phyloP scores from a whole-genome alignment of 1,140 invertebrate species.

The Dendrolimus kikuchii region DNA sequence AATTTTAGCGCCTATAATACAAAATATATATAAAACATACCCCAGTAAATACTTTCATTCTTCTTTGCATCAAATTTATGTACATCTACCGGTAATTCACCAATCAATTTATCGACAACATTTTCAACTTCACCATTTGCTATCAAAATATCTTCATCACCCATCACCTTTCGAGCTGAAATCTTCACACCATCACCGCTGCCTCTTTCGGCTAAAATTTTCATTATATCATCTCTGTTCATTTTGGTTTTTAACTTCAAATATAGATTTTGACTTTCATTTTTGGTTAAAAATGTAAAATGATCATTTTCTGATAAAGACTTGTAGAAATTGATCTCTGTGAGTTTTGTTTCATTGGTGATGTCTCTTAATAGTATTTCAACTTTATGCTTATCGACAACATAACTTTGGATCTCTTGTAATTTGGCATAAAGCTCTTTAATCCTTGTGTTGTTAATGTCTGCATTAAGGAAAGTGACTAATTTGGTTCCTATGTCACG shows the following conservation, averaged over 20 bases:
- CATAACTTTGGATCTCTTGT: constrained; percentile 34
- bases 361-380: constrained; percentile 32
- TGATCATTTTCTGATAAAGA: constrained; percentile 39
- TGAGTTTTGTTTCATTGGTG: constrained; percentile 28
- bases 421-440: constrained; percentile 42
- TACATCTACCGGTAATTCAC: constrained; percentile 30
- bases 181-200: constrained; percentile 21
- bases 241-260: constrained; percentile 52
- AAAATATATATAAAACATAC: constrained; percentile 18
- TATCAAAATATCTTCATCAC: constrained; percentile 11
- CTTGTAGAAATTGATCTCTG: constrained; percentile 45
- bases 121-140: constrained; percentile 23
- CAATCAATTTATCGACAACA: constrained; percentile 42
- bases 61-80: constrained; percentile 31
- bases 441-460: constrained; percentile 24
- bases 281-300: constrained; percentile 24
- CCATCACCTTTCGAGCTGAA: constrained; percentile 40
- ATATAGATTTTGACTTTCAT: constrained; percentile 42
- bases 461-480: constrained; percentile 8
- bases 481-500: too few relatives aligned
- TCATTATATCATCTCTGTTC: constrained; percentile 52
- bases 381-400: constrained; percentile 36
- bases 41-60: constrained; percentile 47
- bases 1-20: background rate
- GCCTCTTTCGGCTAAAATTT: constrained; percentile 32